Percentiles rank a stretch among this genome's conserved stretches.
Conservation (phyloP, 2,888 invertebrate genomes). For the Spilarctia lutea region DNA sequence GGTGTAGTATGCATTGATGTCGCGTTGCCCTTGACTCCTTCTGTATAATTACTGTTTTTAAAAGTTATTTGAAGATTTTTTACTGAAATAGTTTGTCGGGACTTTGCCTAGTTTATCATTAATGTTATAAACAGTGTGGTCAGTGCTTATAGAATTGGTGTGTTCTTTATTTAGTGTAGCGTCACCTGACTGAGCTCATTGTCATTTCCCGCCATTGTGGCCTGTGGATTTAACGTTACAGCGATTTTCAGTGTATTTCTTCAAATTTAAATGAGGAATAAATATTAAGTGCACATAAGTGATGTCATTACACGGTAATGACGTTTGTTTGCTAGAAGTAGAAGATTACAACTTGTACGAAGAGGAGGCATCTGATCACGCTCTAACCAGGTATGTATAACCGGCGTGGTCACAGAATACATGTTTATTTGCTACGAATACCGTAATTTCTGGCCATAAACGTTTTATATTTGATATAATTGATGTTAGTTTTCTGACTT, state of each 20-base stretch:
- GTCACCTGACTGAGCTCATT: slow-evolving; percentile 86
- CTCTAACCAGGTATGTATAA: slow-evolving; percentile 82
- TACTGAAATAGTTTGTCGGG: slow-evolving; percentile 51
- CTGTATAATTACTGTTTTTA: slow-evolving; percentile 76
- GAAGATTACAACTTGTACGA: slow-evolving; percentile 86
- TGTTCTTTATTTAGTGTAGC: slow-evolving; percentile 74
- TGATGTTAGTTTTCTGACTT: slow-evolving; percentile 18
- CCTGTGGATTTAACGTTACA: slow-evolving; percentile 68
- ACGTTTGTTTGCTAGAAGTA: slow-evolving; percentile 85
- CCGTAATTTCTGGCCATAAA: not conserved
- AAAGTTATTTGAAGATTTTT: slow-evolving; percentile 62
- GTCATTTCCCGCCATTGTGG: slow-evolving; percentile 88
- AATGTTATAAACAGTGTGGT: slow-evolving; percentile 60
- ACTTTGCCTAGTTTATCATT: slow-evolving; percentile 47
- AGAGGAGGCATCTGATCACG: slow-evolving; percentile 86
- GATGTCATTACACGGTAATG: slow-evolving; percentile 86
- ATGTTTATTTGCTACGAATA: slow-evolving; percentile 35
- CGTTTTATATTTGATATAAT: slow-evolving; percentile 13
- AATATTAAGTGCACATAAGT: slow-evolving; percentile 71
- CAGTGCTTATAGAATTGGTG: slow-evolving; percentile 53
- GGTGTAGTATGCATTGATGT: slow-evolving; percentile 69
- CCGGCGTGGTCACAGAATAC: slow-evolving; percentile 80
- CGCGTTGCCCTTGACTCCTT: slow-evolving; percentile 83
- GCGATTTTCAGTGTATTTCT: slow-evolving; percentile 58
- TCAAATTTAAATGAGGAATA: slow-evolving; percentile 69